These are phyloP conservation scores for Uria lomvia DNA, from an alignment of 2,113 vertebrate genomes.

Conservation along the genomic window DNA sequence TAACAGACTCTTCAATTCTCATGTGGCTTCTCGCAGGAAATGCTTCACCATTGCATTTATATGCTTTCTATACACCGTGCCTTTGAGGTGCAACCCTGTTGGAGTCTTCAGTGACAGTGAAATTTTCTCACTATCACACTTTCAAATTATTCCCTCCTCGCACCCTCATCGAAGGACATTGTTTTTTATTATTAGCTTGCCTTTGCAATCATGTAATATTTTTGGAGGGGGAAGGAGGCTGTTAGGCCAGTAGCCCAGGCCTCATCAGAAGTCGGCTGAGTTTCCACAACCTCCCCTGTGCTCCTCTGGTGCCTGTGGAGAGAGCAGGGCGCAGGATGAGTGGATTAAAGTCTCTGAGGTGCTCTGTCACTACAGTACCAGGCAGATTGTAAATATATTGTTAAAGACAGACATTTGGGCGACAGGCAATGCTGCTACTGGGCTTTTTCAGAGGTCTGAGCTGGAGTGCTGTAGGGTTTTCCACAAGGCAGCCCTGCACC, in stretches of 20 bases:
- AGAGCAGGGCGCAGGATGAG: fast-evolving
- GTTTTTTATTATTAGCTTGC: neutral
- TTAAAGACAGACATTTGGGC: neutral
- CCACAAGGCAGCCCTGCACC: neutral
- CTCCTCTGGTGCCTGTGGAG: neutral
- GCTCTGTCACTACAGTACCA: neutral
- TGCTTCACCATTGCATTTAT: neutral
- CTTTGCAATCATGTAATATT: neutral
- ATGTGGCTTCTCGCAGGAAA: neutral
- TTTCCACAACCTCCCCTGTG: neutral
- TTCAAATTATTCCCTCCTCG: neutral
- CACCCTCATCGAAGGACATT: neutral
- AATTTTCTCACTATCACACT: neutral
- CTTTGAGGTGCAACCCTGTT: neutral
- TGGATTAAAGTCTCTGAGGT: neutral
- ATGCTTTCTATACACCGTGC: neutral
- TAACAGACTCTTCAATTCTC: neutral
- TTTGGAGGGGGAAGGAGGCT: neutral
- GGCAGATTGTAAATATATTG: neutral
- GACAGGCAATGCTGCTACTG: neutral
- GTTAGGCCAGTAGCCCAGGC: neutral
- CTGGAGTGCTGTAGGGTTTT: neutral
- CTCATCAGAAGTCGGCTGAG: fast-evolving
- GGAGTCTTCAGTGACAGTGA: neutral
- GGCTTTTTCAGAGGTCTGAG: neutral